Conservation (phyloP, 2,113 vertebrate genomes). For the Dasyprocta punctata region DNA sequence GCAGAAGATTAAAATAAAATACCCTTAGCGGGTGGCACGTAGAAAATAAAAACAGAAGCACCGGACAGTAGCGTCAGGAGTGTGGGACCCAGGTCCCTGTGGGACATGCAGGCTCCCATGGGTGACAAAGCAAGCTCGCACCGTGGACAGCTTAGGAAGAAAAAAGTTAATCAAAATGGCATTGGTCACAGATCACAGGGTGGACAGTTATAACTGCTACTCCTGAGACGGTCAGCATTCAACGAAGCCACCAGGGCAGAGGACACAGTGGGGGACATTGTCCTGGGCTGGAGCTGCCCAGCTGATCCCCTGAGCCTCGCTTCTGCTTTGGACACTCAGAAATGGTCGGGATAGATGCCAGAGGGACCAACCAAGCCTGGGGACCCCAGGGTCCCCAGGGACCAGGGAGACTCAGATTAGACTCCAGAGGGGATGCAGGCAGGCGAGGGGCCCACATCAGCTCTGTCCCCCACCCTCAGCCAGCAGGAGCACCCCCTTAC, state of each 20-base stretch:
- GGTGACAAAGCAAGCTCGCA: fast-evolving
- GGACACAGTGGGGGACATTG: background rate
- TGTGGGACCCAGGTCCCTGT: background rate
- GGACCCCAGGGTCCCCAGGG: background rate
- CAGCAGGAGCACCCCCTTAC: fast-evolving
- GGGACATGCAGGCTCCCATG: fast-evolving
- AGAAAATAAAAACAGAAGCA: background rate
- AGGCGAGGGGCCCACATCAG: fast-evolving
- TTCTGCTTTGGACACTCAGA: background rate
- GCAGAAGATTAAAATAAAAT: background rate
- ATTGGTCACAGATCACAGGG: too few relatives aligned
- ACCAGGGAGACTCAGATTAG: too few relatives aligned
- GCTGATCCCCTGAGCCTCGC: background rate
- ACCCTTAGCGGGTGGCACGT: background rate
- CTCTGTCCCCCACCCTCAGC: background rate
- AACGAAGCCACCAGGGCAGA: background rate
- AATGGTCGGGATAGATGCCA: background rate
- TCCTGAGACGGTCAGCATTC: background rate
- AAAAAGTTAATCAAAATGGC: fast-evolving
- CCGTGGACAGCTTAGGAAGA: background rate
- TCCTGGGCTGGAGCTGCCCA: background rate
- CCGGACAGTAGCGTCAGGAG: background rate
- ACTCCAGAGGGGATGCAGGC: background rate
- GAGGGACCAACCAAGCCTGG: background rate
- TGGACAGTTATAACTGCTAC: fast-evolving